These are phyloP conservation scores for Adela reaumurella DNA, from an alignment of 2,888 invertebrate species.

Conservation along the genomic window DNA sequence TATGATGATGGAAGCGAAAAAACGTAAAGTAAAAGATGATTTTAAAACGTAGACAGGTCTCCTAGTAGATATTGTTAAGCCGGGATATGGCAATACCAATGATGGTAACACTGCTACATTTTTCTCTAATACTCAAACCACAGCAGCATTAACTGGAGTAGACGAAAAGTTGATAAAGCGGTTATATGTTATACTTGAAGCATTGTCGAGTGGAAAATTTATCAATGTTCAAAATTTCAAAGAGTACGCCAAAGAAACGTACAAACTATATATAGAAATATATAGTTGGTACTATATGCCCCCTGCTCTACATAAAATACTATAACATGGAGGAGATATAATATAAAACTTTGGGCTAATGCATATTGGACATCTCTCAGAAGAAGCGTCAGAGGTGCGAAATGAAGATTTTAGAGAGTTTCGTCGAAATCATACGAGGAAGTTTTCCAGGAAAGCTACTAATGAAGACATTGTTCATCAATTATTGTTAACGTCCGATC, in stretches of 20 bases:
- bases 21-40: conserved; percentile 6
- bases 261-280: not conserved
- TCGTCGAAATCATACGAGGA: not conserved
- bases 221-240: not conserved
- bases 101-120: conserved; percentile 4
- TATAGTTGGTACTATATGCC: not conserved
- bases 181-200: not conserved
- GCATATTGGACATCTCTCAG: not conserved
- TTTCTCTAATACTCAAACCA: not conserved
- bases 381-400: not conserved
- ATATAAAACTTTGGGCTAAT: not conserved
- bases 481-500: too few relatives aligned
- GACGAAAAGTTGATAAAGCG: not conserved
- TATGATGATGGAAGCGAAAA: conserved; percentile 1
- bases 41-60: conserved; percentile 6
- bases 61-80: conserved; percentile 1
- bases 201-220: not conserved
- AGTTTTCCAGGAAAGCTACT: not conserved
- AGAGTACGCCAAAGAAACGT: not conserved
- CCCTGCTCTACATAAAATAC: not conserved
- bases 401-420: not conserved
- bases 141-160: conserved; percentile 1
- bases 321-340: not conserved
- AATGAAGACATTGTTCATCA: not conserved
- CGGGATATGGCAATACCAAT: conserved; percentile 1